Evolutionary conservation across 2,888 invertebrate genomes (phyloP), one percentile per base, ranked within the genome.

Genomic region (Priocnemis perturbator): DNA sequence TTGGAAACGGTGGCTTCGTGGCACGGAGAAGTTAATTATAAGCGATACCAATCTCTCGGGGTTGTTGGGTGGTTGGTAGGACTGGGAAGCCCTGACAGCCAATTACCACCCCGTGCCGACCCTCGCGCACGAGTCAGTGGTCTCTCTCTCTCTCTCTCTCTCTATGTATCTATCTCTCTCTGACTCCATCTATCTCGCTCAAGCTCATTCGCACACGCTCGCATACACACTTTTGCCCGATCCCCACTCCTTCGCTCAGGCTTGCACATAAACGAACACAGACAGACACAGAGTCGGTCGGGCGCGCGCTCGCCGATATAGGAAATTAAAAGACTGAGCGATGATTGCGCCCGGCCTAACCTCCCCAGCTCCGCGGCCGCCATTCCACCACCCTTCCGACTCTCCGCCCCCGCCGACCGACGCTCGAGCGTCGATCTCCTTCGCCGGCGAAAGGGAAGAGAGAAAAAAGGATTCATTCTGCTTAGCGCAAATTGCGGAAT

Each of bases 21-120:
- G 88, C 86, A 88, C 87, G 88, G 88, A 89, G 89, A 89, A 89
- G 89, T 89, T 88, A 89, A 89, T 89, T 89, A 89, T 89, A 89
- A 88, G 88, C 88, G 89, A 89, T 89, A 88, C 88, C 88, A 88
- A 89, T 89, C 89, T 89, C 88, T 86, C 85, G 87, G 87, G 88
- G 88, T 87, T 88, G 86, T 86, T 87, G 88, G 87, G 86, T 71
- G 78, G 85, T 81, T 81, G 82, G 87, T 84, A 86, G 86, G 81
- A 84, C 83, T 87, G 87, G 86, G 86, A 88, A 87, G 87, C 87
- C 87, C 88, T 88, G 89, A 89, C 89, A 89, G 89, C 88, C 89
- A 88, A 89, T 89, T 89, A 89, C 88, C 89, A 88, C 88, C 86
- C 87, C 82, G 85, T 84, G 82, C 79, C 87, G 83, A 87, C 87